phyloP scores from a whole-genome alignment of 2,797 vertebrate species.

The Pipistrellus pipistrellus region DNA sequence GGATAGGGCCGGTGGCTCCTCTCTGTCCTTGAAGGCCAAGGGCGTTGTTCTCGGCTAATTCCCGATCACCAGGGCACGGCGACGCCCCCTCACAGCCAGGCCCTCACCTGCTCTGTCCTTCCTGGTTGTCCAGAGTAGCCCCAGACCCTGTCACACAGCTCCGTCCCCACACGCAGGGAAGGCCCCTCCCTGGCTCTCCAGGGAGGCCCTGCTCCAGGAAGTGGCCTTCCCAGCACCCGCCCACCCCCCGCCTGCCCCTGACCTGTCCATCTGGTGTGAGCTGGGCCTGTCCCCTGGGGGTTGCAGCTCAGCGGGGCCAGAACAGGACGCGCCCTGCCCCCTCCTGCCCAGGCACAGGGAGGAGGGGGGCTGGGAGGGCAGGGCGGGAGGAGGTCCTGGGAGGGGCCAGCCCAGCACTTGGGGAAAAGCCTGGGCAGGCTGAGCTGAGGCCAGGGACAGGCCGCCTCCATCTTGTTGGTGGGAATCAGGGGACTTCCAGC shows the following conservation, averaged over 20 bases:
- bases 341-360: too few relatives aligned
- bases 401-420: not conserved
- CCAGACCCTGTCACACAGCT: not conserved
- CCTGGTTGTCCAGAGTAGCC: not conserved
- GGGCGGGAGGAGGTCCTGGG: fast-evolving
- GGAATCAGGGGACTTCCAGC: not conserved
- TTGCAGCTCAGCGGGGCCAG: not conserved
- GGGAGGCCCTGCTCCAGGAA: not conserved
- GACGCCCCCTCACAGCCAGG: too few relatives aligned
- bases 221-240: not conserved
- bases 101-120: not conserved
- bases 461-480: not conserved
- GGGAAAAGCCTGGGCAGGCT: not conserved
- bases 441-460: not conserved
- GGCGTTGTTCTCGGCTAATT: not conserved
- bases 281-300: not conserved
- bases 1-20: not conserved
- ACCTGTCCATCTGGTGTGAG: not conserved
- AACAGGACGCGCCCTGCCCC: not conserved
- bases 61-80: fast-evolving
- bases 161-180: not conserved
- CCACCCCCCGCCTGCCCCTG: not conserved
- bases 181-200: not conserved
- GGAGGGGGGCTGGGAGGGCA: not conserved
- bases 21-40: not conserved